phyloP scores from a whole-genome alignment of 2,797 vertebrate species.

The Gephyroberyx darwinii region DNA sequence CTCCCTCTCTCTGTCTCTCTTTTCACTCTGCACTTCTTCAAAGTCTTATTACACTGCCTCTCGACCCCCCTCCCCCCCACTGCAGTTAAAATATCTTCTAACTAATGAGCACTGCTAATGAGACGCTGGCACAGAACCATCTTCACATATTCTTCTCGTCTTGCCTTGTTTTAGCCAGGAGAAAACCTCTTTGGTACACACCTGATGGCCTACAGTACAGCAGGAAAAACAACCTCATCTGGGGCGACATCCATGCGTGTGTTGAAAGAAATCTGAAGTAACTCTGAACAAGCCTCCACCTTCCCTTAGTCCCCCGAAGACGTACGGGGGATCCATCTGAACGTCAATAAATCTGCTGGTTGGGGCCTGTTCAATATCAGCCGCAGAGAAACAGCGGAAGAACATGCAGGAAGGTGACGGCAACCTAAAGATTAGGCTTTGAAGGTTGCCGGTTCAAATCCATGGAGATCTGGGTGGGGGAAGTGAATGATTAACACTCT shows the following conservation, averaged over 20 bases:
- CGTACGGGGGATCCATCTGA: constrained; percentile 65
- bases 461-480: constrained; percentile 15
- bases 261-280: constrained; percentile 73
- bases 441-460: constrained; percentile 56
- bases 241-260: constrained; percentile 66
- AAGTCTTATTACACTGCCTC: constrained; percentile 42
- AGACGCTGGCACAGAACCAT: constrained; percentile 64
- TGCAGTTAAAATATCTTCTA: constrained; percentile 60
- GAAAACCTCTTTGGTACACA: constrained; percentile 52
- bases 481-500: constrained; percentile 42
- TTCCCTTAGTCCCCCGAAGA: constrained; percentile 68
- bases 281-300: constrained; percentile 71
- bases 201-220: constrained; percentile 60
- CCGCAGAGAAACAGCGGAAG: constrained; percentile 54
- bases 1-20: constrained; percentile 36
- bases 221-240: constrained; percentile 28
- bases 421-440: constrained; percentile 56
- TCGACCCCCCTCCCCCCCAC: neutral
- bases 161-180: constrained; percentile 1
- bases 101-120: constrained; percentile 73
- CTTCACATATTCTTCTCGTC: constrained; percentile 34
- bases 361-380: constrained; percentile 73
- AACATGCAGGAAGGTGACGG: constrained; percentile 57
- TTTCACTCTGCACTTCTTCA: constrained; percentile 50
- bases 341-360: constrained; percentile 71